Evolutionary conservation across 2,113 vertebrate species (phyloP).

Genomic region (Varanus salvator): DNA sequence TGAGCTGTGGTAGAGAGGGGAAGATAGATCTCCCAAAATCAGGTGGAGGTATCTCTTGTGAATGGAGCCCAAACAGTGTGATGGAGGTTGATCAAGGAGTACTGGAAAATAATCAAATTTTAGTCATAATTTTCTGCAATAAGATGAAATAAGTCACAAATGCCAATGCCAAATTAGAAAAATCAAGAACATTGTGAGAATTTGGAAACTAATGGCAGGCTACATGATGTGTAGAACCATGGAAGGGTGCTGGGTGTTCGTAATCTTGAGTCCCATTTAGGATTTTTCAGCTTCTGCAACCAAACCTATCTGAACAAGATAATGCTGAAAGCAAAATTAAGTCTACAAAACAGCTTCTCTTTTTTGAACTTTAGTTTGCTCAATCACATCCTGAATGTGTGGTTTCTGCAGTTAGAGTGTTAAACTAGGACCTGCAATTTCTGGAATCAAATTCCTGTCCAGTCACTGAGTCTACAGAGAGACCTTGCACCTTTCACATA

Average conservation of each 20-base stretch:
- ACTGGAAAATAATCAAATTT: not conserved
- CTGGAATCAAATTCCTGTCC: not conserved
- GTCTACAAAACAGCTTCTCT: not conserved
- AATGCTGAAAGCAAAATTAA: not conserved
- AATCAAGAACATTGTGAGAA: not conserved
- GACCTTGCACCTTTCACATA: not conserved
- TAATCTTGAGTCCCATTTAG: too few relatives aligned
- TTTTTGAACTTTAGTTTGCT: not conserved
- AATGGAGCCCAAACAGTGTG: too few relatives aligned
- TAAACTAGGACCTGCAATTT: not conserved
- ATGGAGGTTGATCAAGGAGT: not conserved
- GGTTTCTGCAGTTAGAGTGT: not conserved
- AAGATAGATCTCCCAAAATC: too few relatives aligned
- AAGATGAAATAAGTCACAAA: not conserved
- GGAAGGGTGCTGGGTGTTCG: not conserved
- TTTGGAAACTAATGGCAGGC: not conserved
- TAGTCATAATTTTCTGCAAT: not conserved
- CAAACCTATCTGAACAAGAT: not conserved
- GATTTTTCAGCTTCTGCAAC: too few relatives aligned
- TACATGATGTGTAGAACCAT: not conserved
- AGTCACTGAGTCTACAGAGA: not conserved
- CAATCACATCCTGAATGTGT: not conserved
- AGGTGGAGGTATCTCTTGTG: too few relatives aligned
- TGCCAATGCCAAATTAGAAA: too few relatives aligned
- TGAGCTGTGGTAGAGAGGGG: too few relatives aligned